A percentile compares a stretch with the other conserved stretches of the same genome.
Conservation (phyloP, 2,113 vertebrate genomes). For the Sminthopsis crassicaudata region DNA sequence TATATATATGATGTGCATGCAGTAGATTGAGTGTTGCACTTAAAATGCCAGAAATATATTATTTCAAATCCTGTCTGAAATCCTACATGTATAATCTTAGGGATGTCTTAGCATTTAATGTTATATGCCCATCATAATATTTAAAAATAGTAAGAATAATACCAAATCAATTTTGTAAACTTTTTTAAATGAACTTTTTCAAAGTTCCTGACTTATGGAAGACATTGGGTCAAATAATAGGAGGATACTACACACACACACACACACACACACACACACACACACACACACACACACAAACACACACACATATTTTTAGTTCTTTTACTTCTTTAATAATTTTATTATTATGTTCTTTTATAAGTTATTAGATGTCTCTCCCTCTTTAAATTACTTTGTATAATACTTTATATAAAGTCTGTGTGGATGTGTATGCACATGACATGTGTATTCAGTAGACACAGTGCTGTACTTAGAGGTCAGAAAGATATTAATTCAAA, state of each 20-base stretch:
- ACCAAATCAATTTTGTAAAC: neutral
- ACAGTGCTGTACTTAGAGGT: neutral
- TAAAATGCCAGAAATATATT: too few species aligned
- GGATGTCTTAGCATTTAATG: too few species aligned
- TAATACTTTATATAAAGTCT: neutral
- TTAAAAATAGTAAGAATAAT: neutral
- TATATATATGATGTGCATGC: too few species aligned
- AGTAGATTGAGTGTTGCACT: too few species aligned
- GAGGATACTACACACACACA: neutral
- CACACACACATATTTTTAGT: neutral
- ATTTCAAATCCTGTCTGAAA: too few species aligned
- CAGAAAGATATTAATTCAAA: neutral
- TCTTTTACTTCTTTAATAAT: neutral
- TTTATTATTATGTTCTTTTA: neutral
- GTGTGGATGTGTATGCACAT: neutral
- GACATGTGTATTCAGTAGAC: neutral
- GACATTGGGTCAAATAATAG: neutral
- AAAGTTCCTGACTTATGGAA: neutral
- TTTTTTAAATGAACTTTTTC: neutral
- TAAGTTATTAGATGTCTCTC: neutral
- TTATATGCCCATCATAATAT: too few species aligned
- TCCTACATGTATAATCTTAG: too few species aligned
- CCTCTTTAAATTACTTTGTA: neutral
- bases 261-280: neutral
- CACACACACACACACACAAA: too few species aligned